Base-by-base conservation (phyloP, 2,113 vertebrate genomes). In the Neogale vison region DNA sequence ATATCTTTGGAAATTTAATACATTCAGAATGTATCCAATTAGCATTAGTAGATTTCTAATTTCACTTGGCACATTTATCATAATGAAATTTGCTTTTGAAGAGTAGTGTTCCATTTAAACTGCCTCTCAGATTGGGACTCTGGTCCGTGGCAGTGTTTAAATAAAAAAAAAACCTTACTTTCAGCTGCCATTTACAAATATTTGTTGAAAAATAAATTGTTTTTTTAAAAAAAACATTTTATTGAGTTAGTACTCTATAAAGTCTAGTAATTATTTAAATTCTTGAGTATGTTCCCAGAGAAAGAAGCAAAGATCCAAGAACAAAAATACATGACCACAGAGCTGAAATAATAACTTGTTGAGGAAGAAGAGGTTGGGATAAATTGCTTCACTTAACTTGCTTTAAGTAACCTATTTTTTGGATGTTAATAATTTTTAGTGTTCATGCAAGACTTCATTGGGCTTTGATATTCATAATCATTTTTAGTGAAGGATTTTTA, bases 1-100 rank as follows among this genome's bases (percentile, higher is more conserved):
- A 50, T 88, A 88, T 47, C 83, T 96, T 95, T 34, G 83, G 79
- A 92, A 93, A 29, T 79, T 80, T 88, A 88, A 31, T 91, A 39
- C 11, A 11, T 52, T 96, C 52, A 72, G 85, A 94, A 57, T 88
- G 52, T 69, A 85, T 81, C 88, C 81, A 93, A 26, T 90, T 97
- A 93, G 47, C 86, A 7, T 82, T 84, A 77, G 80, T 79, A 26
- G 71, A 72, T 81, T 94, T 97, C 74, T 89, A 6, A 67, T 91
- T 93, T 97, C 34, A 92, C 90, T 85, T 59, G 95, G 82, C 67
- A 85, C 10, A 52, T 61, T 84, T 82, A 74, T 95, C 89, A 52
- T 86, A 45, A 71, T 82, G 85, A 94, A 72, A 91, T 94, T 95
- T 96, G 61, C 82, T 91, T 94, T 97, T 95, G 80, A 96, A 94